These are phyloP conservation scores for Callospermophilus lateralis DNA, from an alignment of 2,113 vertebrate genomes.

Conservation along the genomic window DNA sequence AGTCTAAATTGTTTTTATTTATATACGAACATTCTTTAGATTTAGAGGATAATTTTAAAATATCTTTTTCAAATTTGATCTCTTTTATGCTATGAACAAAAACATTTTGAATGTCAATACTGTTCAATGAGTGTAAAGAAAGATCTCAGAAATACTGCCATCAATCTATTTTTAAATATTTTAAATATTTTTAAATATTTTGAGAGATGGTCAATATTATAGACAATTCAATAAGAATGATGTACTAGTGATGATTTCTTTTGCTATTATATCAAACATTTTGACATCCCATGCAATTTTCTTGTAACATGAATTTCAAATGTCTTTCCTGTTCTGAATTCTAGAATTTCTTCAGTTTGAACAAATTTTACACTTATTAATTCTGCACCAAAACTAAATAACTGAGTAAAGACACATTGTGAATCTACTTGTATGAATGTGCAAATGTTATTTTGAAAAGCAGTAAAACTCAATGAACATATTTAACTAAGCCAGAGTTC, in stretches of 20 bases:
- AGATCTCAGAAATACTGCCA: not conserved
- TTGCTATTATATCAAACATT: not conserved
- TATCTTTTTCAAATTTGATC: too few relatives aligned
- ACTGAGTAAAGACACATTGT: not conserved
- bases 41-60: not conserved
- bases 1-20: too few relatives aligned
- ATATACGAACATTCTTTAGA: not conserved
- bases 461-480: slow-evolving; percentile 31
- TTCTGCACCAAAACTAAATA: not conserved
- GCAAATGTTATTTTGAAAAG: slow-evolving; percentile 35
- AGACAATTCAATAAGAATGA: not conserved
- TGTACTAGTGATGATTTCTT: not conserved
- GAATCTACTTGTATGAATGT: not conserved
- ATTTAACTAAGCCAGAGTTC: slow-evolving; percentile 6
- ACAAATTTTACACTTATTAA: not conserved
- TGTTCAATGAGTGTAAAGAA: not conserved
- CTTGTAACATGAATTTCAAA: not conserved
- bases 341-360: not conserved
- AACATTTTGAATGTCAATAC: not conserved
- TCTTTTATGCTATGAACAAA: not conserved
- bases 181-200: not conserved
- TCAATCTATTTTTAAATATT: not conserved
- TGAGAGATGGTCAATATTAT: not conserved
- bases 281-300: not conserved
- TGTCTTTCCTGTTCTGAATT: not conserved